Percentiles rank a stretch among this genome's conserved stretches.
Conservation (phyloP, 2,888 invertebrate species). For the Petrolisthes cinctipes region DNA sequence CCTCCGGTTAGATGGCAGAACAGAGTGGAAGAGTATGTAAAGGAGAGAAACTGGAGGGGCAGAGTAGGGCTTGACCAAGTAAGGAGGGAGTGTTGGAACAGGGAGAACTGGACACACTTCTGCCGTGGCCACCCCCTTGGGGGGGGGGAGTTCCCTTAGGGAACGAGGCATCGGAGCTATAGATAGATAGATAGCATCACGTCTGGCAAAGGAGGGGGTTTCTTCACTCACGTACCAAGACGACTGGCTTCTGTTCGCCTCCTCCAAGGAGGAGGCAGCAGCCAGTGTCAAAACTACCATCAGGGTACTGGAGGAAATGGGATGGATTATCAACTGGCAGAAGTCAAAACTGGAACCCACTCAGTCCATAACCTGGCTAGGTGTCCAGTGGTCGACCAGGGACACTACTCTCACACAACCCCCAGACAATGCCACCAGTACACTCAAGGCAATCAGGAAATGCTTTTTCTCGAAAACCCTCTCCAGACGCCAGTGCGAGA, state of each 20-base stretch:
- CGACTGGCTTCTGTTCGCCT: not conserved
- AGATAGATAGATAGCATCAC: too few species aligned
- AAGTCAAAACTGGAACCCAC: constrained; percentile 5
- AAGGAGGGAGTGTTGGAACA: too few species aligned
- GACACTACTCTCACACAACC: not conserved
- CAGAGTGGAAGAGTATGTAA: too few species aligned
- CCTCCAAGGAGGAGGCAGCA: too few species aligned
- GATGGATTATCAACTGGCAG: not conserved
- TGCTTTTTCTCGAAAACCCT: constrained; percentile 3
- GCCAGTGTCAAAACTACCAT: not conserved
- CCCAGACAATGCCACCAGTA: not conserved
- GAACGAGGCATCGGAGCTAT: not conserved
- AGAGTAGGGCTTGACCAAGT: too few species aligned
- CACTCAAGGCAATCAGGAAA: not conserved
- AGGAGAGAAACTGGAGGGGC: too few species aligned
- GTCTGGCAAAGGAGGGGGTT: not conserved
- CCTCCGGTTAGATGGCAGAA: too few species aligned
- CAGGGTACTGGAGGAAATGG: not conserved
- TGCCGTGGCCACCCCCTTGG: too few species aligned
- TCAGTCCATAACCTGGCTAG: constrained; percentile 1
- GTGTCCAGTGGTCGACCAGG: not conserved
- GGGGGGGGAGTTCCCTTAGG: too few species aligned
- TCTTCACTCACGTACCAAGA: not conserved
- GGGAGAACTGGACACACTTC: too few species aligned
- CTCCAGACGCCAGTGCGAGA: not conserved